phyloP scores from a whole-genome alignment of 2,888 invertebrate genomes.

The Ophion costatus region DNA sequence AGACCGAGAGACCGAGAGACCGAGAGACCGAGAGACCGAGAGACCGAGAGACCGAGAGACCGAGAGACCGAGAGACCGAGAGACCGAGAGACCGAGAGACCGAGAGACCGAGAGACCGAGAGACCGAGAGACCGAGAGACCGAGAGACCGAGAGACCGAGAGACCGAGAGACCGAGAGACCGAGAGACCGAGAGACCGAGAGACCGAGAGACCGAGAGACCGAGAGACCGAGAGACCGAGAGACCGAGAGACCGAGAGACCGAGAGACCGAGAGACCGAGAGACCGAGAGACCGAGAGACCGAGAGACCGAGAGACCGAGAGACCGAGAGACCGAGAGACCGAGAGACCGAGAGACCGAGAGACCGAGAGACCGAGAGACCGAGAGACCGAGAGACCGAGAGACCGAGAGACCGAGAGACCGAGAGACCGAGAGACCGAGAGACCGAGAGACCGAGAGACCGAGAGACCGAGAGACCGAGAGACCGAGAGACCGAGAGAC shows the following conservation, averaged over 20 bases:
- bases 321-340: slow-evolving; percentile 46
- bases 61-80: slow-evolving; percentile 21
- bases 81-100: slow-evolving; percentile 46
- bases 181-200: slow-evolving; percentile 43
- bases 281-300: slow-evolving; percentile 21
- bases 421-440: slow-evolving; percentile 43
- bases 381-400: slow-evolving; percentile 21
- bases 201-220: slow-evolving; percentile 21
- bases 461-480: slow-evolving; percentile 21
- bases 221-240: slow-evolving; percentile 21
- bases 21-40: slow-evolving; percentile 43
- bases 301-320: slow-evolving; percentile 21
- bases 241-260: slow-evolving; percentile 46
- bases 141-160: slow-evolving; percentile 21
- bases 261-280: slow-evolving; percentile 43
- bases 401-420: slow-evolving; percentile 46
- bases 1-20: slow-evolving; percentile 46
- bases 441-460: slow-evolving; percentile 21
- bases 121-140: slow-evolving; percentile 21
- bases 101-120: slow-evolving; percentile 43
- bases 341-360: slow-evolving; percentile 43
- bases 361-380: slow-evolving; percentile 21
- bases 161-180: slow-evolving; percentile 46
- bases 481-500: slow-evolving; percentile 46
- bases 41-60: slow-evolving; percentile 21